These are phyloP conservation scores for Willowsia nigromaculata DNA, from an alignment of 2,888 invertebrate genomes.

Conservation along the genomic window DNA sequence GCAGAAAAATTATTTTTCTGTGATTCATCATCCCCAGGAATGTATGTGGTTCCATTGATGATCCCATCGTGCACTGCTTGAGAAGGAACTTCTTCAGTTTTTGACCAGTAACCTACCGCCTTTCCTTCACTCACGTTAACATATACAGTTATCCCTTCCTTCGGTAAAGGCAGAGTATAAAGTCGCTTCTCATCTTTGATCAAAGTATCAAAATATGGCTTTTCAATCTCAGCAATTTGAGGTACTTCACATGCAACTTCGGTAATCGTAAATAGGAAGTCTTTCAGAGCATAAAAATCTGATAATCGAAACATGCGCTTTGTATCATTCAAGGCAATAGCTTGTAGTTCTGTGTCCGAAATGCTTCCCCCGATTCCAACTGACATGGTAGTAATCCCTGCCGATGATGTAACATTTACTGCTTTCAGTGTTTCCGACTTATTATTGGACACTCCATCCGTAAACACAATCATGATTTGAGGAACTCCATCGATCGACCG, in stretches of 20 bases:
- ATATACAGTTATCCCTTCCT: slow-evolving; percentile 49
- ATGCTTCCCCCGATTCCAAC: slow-evolving; percentile 63
- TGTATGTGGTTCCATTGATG: slow-evolving; percentile 8
- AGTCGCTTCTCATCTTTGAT: slow-evolving; percentile 61
- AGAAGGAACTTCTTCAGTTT: slow-evolving; percentile 36
- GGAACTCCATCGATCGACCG: background rate
- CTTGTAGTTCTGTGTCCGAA: slow-evolving; percentile 36
- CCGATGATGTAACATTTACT: background rate
- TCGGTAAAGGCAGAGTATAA: slow-evolving; percentile 53
- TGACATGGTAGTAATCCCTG: slow-evolving; percentile 12
- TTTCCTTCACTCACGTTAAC: slow-evolving; percentile 32
- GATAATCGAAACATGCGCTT: slow-evolving; percentile 30
- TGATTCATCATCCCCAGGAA: background rate
- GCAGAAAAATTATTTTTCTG: too few species aligned
- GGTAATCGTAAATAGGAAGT: slow-evolving; percentile 64
- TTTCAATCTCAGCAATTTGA: slow-evolving; percentile 44
- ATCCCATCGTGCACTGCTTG: slow-evolving; percentile 70
- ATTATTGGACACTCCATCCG: background rate
- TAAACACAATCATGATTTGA: background rate
- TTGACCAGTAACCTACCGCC: slow-evolving; percentile 61
- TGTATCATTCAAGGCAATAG: slow-evolving; percentile 48
- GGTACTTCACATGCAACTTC: slow-evolving; percentile 66
- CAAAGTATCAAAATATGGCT: slow-evolving; percentile 40
- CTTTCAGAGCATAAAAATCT: slow-evolving; percentile 59
- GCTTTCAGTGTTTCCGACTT: too few species aligned